phyloP scores from a whole-genome alignment of 2,888 invertebrate species.

The Lutraria lutraria region DNA sequence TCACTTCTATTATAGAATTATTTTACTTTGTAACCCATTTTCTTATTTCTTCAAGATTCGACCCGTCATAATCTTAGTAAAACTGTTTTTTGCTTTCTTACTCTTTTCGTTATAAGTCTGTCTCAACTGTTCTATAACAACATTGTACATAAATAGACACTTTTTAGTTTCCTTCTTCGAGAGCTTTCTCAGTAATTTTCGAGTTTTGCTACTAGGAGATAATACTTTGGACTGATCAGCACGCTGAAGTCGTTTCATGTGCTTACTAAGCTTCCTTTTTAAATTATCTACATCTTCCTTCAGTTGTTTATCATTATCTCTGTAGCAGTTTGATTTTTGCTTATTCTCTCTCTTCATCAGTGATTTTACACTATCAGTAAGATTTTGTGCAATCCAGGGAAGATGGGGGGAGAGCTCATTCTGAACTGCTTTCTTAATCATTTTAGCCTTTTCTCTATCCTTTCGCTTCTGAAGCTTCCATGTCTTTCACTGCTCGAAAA shows the following conservation, averaged over 20 bases:
- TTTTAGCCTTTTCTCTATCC: no score
- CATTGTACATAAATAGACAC: slow-evolving; percentile 15
- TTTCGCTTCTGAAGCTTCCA: no score
- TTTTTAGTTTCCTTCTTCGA: slow-evolving; percentile 18
- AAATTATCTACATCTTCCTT: slow-evolving; percentile 30
- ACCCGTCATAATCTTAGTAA: slow-evolving; percentile 3
- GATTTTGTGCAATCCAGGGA: no score
- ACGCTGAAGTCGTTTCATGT: slow-evolving; percentile 33
- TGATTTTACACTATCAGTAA: no score
- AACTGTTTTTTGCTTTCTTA: slow-evolving; percentile 29
- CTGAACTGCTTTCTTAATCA: no score
- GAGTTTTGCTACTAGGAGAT: slow-evolving; percentile 33
- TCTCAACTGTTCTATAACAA: slow-evolving; percentile 28
- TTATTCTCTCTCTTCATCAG: no score
- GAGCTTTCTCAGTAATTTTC: neutral
- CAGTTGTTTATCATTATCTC: slow-evolving; percentile 35
- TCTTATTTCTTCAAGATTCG: slow-evolving; percentile 31
- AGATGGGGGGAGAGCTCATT: no score
- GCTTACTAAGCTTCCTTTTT: slow-evolving; percentile 31
- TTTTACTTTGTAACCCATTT: slow-evolving; percentile 16
- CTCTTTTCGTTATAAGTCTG: slow-evolving; percentile 19
- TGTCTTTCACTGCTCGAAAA: no score
- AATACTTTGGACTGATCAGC: neutral
- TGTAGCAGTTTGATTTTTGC: slow-evolving; percentile 34
- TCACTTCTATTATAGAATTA: slow-evolving; percentile 40